These are phyloP conservation scores for Timema podura DNA, from an alignment of 2,888 invertebrate species.

Conservation along the genomic window DNA sequence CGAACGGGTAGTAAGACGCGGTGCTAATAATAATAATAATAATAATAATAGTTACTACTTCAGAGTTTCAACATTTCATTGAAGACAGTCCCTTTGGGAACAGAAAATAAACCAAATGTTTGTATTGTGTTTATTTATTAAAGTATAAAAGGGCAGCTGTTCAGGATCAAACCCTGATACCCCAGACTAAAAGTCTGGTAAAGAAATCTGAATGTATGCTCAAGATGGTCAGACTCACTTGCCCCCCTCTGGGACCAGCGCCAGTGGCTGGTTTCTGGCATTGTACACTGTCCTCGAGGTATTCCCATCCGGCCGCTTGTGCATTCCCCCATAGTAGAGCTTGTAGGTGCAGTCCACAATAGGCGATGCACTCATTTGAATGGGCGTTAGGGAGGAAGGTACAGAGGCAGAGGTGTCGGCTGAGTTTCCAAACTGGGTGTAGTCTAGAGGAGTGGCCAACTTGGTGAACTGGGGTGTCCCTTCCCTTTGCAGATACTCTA, in stretches of 20 bases:
- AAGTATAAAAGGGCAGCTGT: too few relatives aligned
- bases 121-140: too few relatives aligned
- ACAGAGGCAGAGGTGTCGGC: not conserved
- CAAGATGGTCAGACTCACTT: conserved; percentile 24
- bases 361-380: not conserved
- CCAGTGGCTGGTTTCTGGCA: conserved; percentile 30
- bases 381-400: not conserved
- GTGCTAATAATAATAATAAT: too few relatives aligned
- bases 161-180: too few relatives aligned
- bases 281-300: conserved; percentile 41
- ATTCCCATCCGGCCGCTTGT: conserved; percentile 46
- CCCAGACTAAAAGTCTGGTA: too few relatives aligned
- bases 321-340: conserved; percentile 48
- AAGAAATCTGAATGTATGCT: too few relatives aligned
- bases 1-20: too few relatives aligned
- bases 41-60: too few relatives aligned
- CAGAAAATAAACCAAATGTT: too few relatives aligned
- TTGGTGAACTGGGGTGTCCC: not conserved
- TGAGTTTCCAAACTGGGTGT: conserved; percentile 16
- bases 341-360: conserved; percentile 41
- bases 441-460: conserved; percentile 11
- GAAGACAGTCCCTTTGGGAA: too few relatives aligned
- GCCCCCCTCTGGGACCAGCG: conserved; percentile 32
- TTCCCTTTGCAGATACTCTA: conserved; percentile 18
- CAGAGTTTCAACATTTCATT: too few relatives aligned